Evolutionary conservation across 2,797 vertebrate species (phyloP).

Genomic region (Platalea minor): DNA sequence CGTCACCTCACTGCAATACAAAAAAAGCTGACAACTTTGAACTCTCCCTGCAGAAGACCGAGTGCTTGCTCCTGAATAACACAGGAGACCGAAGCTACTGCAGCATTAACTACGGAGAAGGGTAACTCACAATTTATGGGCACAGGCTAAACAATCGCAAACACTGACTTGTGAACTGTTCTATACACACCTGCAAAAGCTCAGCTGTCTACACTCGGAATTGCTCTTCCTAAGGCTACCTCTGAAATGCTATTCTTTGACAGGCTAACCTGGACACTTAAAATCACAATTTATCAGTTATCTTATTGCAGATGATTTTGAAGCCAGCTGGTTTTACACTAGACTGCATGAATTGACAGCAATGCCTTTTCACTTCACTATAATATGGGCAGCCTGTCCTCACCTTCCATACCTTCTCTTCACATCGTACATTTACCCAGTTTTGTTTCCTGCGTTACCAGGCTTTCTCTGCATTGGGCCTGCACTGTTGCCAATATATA

Average conservation of each 20-base stretch:
- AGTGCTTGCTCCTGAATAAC: not conserved
- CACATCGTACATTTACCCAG: not conserved
- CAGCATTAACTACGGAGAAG: not conserved
- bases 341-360: not conserved
- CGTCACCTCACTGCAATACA: not conserved
- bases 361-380: not conserved
- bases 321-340: not conserved
- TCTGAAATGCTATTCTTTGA: not conserved
- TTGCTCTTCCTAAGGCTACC: not conserved
- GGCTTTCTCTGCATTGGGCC: not conserved
- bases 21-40: not conserved
- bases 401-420: not conserved
- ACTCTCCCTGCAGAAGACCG: not conserved
- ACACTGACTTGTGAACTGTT: fast-evolving
- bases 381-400: not conserved
- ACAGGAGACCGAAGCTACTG: not conserved
- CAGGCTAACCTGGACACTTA: not conserved
- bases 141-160: not conserved
- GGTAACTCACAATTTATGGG: not conserved
- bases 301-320: not conserved
- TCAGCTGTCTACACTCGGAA: not conserved
- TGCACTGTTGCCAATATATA: not conserved
- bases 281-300: not conserved
- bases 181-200: not conserved
- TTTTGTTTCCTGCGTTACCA: not conserved